A percentile compares a stretch with the other conserved stretches of the same genome.
Conservation (phyloP, 2,888 invertebrate species). For the Mayetiola destructor region DNA sequence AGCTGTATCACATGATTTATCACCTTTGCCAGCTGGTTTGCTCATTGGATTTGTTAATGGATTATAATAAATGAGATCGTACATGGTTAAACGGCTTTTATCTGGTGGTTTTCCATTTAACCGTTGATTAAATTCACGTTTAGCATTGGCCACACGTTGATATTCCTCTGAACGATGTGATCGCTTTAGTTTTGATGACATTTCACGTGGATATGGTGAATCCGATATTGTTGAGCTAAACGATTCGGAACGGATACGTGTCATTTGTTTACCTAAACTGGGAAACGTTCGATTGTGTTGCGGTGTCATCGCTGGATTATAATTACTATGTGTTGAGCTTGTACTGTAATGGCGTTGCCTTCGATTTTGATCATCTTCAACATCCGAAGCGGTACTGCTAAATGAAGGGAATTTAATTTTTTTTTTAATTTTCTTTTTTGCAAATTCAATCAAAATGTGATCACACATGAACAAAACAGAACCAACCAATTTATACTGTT, state of each 20-base stretch:
- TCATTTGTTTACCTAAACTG: conserved; percentile 15
- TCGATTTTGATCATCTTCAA: conserved; percentile 42
- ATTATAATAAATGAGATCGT: conserved; percentile 84
- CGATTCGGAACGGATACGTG: conserved; percentile 33
- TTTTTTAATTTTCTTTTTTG: neutral
- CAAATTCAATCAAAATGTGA: neutral
- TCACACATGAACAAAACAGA: neutral
- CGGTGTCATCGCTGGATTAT: neutral
- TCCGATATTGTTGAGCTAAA: conserved; percentile 32
- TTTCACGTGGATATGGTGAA: conserved; percentile 13
- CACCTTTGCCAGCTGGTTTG: conserved; percentile 29
- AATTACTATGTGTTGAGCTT: conserved; percentile 17
- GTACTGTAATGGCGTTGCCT: conserved; percentile 28
- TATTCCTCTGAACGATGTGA: conserved; percentile 23
- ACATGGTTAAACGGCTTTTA: conserved; percentile 67
- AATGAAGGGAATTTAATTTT: neutral
- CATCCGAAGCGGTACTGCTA: conserved; percentile 52
- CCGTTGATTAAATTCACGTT: conserved; percentile 39
- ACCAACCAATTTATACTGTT: conserved; percentile 47
- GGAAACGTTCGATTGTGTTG: conserved; percentile 19
- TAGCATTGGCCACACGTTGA: conserved; percentile 39
- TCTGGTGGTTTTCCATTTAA: conserved; percentile 42
- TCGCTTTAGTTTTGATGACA: neutral
- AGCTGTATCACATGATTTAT: conserved; percentile 9
- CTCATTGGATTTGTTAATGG: conserved; percentile 63